These are phyloP conservation scores for Periophthalmus magnuspinnatus DNA, from an alignment of 2,797 vertebrate species.

Conservation along the genomic window DNA sequence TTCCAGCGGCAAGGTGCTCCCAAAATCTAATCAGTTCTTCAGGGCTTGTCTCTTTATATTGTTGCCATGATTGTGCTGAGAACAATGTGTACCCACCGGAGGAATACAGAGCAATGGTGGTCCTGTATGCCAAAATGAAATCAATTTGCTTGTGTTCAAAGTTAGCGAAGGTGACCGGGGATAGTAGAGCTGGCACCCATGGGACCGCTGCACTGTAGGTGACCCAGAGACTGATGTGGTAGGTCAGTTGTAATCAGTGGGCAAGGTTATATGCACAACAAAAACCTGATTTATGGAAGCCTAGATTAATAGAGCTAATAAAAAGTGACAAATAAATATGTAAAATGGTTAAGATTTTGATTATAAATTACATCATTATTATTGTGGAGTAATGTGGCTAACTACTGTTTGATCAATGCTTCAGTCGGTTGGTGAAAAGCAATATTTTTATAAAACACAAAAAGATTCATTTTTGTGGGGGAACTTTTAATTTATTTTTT, in stretches of 20 bases:
- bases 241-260: slow-evolving; percentile 17
- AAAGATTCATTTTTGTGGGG: too few species aligned
- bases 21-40: slow-evolving; percentile 48
- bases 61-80: slow-evolving; percentile 4
- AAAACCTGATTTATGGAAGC: not conserved
- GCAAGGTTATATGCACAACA: not conserved
- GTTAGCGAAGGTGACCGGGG: not conserved
- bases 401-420: too few species aligned
- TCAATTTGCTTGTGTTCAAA: slow-evolving; percentile 8
- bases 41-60: slow-evolving; percentile 1
- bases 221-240: slow-evolving; percentile 19
- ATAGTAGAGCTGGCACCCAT: not conserved
- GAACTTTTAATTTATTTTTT: too few species aligned
- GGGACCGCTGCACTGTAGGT: slow-evolving; percentile 24
- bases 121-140: not conserved
- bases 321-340: not conserved
- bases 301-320: not conserved
- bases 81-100: slow-evolving; percentile 18
- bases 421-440: too few species aligned
- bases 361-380: too few species aligned
- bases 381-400: too few species aligned
- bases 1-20: slow-evolving; percentile 40
- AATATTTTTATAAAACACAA: too few species aligned
- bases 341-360: too few species aligned
- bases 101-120: not conserved